Conservation (phyloP, 2,888 invertebrate genomes). For the Caenorhabditis becei region DNA sequence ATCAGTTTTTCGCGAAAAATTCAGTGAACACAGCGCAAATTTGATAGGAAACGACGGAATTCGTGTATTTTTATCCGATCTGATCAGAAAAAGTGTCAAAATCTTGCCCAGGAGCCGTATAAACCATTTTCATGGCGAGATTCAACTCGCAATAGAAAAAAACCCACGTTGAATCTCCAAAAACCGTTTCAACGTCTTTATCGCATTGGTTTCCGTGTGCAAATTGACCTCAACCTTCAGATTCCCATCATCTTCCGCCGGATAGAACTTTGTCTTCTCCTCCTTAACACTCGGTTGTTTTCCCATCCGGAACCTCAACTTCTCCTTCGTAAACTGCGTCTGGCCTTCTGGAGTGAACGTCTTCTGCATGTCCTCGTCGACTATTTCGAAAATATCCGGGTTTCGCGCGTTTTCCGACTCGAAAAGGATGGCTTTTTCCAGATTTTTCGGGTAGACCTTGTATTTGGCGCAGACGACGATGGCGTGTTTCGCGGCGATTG, state of each 20-base stretch:
- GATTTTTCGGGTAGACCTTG: slow-evolving; percentile 23
- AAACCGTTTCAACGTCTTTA: slow-evolving; percentile 19
- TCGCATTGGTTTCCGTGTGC: neutral
- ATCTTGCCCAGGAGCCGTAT: too few relatives aligned
- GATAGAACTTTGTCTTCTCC: slow-evolving; percentile 40
- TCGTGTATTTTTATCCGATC: too few relatives aligned
- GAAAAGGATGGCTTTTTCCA: slow-evolving; percentile 26
- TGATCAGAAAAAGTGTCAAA: too few relatives aligned
- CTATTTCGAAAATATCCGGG: slow-evolving; percentile 20
- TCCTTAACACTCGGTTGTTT: neutral
- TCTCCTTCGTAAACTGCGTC: slow-evolving; percentile 11
- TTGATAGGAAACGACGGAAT: too few relatives aligned
- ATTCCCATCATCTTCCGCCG: slow-evolving; percentile 28
- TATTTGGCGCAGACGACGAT: slow-evolving; percentile 41
- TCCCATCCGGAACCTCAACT: slow-evolving; percentile 9
- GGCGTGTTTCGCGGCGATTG: slow-evolving; percentile 14
- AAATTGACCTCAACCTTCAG: slow-evolving; percentile 24
- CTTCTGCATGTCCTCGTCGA: slow-evolving; percentile 35
- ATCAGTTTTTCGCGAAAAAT: too few relatives aligned
- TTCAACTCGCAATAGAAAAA: too few relatives aligned
- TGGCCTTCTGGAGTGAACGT: slow-evolving; percentile 19
- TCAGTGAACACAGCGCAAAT: too few relatives aligned
- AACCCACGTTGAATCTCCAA: slow-evolving; percentile 41
- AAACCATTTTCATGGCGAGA: too few relatives aligned
- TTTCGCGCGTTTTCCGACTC: slow-evolving; percentile 1